Base-by-base conservation (phyloP, 2,888 invertebrate genomes). In the Noctua fimbriata region DNA sequence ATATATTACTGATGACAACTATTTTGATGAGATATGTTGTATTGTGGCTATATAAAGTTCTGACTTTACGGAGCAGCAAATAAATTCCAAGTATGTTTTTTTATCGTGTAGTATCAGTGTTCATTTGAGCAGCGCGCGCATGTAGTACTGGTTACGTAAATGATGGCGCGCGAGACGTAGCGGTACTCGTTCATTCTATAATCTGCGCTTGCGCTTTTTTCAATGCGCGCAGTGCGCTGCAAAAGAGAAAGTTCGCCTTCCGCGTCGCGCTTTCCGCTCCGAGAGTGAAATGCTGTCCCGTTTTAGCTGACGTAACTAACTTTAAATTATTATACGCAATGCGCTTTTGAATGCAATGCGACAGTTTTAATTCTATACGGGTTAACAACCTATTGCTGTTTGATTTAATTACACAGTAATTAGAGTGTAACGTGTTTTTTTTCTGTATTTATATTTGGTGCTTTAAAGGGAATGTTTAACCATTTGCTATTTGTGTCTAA, bases 241-340 rank as follows among this genome's bases (percentile, higher is more conserved):
- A 95, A 96, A 96, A 97, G 96, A 96, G 96, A 96, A 96, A 96
- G 96, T 96, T 93, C 89, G 94, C 93, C 95, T 96, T 96, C 96
- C 96, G 96, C 96, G 94, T 95, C 94, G 96, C 94, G 94, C 95
- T 96, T 96, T 96, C 96, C 96, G 96, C 95, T 92, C 91, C 90
- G 96, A 96, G 96, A 96, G 96, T 96, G 96, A 96, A 96, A 96
- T 96, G 96, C 93, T 95, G 96, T 96, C 96, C 96, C 96, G 96
- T 96, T 95, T 92, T 93, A 90, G 91, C 90, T 96, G 96, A 96
- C 96, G 96, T 95, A 96, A 97, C 94, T 87, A 87, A 90, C 89
- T 90, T 91, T 91, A 89, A 89, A 91, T 93, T 92, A 92, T 93
- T 92, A 92, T 92, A 92, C 91, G 91, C 92, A 88, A 89, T 89